phyloP scores from a whole-genome alignment of 2,113 vertebrate genomes.

The Rhombomys opimus region DNA sequence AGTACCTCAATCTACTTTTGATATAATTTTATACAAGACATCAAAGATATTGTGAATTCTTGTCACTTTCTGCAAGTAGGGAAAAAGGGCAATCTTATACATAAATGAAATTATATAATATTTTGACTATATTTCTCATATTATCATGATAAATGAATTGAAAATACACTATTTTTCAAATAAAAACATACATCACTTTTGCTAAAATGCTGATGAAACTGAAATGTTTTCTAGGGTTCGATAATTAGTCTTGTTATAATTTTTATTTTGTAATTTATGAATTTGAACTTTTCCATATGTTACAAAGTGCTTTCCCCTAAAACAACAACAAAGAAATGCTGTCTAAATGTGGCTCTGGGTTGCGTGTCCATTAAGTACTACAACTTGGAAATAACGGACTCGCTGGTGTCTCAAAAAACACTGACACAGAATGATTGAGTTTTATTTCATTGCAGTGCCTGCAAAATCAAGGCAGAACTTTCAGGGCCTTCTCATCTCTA shows the following conservation, averaged over 20 bases:
- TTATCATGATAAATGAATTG: not conserved
- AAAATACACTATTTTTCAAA: conserved; percentile 47
- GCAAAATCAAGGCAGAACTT: not conserved
- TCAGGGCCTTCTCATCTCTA: not conserved
- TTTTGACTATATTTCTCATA: conserved; percentile 7
- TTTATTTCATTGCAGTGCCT: not conserved
- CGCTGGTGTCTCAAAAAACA: not conserved
- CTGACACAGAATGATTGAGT: not conserved
- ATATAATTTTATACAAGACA: not conserved
- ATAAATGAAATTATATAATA: not conserved
- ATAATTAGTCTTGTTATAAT: not conserved
- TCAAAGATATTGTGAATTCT: not conserved
- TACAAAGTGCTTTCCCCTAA: not conserved
- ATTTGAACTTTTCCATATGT: not conserved
- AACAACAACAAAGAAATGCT: not conserved
- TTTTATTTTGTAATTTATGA: conserved; percentile 37
- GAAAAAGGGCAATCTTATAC: not conserved
- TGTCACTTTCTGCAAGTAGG: not conserved
- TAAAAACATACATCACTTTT: not conserved
- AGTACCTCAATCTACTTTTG: not conserved
- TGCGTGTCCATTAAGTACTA: not conserved
- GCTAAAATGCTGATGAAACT: conserved; percentile 24
- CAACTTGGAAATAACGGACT: not conserved
- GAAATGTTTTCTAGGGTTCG: not conserved
- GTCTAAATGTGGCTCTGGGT: not conserved